Evolutionary conservation across 2,113 vertebrate species (phyloP).

Genomic region (Salminus brasiliensis): DNA sequence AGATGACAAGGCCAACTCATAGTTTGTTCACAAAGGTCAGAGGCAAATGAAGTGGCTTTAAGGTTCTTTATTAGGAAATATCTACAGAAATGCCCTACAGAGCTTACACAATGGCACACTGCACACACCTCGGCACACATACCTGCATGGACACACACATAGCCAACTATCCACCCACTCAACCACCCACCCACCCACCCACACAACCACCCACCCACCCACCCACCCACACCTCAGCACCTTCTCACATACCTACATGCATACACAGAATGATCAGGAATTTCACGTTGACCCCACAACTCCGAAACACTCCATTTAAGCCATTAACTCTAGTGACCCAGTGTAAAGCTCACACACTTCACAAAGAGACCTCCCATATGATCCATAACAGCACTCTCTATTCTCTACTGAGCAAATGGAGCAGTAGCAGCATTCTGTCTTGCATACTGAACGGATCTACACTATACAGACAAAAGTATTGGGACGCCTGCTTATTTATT

Average conservation of each 20-base stretch:
- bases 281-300: background rate
- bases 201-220: background rate
- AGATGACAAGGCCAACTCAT: background rate
- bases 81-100: too few species aligned
- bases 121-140: too few species aligned
- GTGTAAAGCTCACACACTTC: background rate
- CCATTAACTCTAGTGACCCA: background rate
- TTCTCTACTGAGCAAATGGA: background rate
- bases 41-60: background rate
- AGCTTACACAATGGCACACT: too few species aligned
- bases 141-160: too few species aligned
- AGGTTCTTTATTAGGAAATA: background rate
- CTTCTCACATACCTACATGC: background rate
- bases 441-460: background rate
- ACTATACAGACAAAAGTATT: background rate
- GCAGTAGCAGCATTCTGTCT: background rate
- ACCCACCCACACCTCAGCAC: background rate
- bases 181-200: conserved; percentile 16
- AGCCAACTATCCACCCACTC: background rate
- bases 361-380: background rate
- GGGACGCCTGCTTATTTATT: too few species aligned
- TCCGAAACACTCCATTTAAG: background rate
- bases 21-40: background rate
- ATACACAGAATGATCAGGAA: background rate
- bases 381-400: background rate